Evolutionary conservation across 2,888 invertebrate genomes (phyloP).

Genomic region (Apodemia duryi): DNA sequence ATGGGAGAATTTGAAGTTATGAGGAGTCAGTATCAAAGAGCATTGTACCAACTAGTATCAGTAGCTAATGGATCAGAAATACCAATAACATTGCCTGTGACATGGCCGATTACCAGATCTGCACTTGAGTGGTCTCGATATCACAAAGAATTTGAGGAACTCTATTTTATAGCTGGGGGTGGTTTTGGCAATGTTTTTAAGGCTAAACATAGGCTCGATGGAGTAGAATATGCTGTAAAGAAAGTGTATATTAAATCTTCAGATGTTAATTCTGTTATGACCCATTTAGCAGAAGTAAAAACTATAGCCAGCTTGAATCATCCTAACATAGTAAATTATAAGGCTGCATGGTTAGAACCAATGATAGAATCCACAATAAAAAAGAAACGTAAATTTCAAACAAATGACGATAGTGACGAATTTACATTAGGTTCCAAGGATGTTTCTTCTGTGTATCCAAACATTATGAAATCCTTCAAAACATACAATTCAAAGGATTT

Average conservation of each 20-base stretch:
- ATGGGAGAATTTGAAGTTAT: constrained; percentile 85
- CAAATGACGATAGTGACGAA: constrained; percentile 62
- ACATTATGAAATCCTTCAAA: constrained; percentile 67
- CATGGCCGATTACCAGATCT: constrained; percentile 76
- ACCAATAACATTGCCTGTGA: constrained; percentile 63
- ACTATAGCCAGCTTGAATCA: constrained; percentile 88
- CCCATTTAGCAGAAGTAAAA: constrained; percentile 87
- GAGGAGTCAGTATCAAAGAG: constrained; percentile 83
- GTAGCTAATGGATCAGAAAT: constrained; percentile 79
- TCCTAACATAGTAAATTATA: constrained; percentile 89
- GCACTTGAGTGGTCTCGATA: constrained; percentile 82
- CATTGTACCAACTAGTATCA: constrained; percentile 81
- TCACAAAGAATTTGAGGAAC: constrained; percentile 83
- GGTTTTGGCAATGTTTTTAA: constrained; percentile 89
- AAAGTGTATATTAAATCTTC: constrained; percentile 84
- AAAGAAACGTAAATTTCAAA: constrained; percentile 52
- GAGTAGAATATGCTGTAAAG: constrained; percentile 88
- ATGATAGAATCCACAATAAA: constrained; percentile 69
- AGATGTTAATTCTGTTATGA: constrained; percentile 81
- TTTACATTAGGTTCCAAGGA: constrained; percentile 47
- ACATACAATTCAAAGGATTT: constrained; percentile 70
- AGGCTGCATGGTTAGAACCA: constrained; percentile 90
- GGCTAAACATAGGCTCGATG: constrained; percentile 87
- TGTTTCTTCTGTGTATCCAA: constrained; percentile 55
- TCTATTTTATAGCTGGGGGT: constrained; percentile 84